Evolutionary conservation across 2,797 vertebrate genomes (phyloP).

Genomic region (Meda fulgida): DNA sequence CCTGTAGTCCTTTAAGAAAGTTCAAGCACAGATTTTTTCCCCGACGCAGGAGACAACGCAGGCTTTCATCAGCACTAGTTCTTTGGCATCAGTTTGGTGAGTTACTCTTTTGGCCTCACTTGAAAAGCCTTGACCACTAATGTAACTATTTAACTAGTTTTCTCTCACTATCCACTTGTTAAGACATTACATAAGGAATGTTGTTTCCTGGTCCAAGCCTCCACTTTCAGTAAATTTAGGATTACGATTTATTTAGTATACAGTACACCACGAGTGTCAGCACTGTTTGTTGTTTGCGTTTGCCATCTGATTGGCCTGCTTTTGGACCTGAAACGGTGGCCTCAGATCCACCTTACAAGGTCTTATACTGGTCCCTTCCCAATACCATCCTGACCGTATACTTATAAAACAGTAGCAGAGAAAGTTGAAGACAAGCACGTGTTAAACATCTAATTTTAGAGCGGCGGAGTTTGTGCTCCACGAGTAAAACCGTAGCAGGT

Average conservation of each 20-base stretch:
- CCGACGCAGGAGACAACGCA: too few species aligned
- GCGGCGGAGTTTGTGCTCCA: not conserved
- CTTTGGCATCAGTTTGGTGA: too few species aligned
- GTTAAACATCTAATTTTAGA: not conserved
- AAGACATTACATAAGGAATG: not conserved
- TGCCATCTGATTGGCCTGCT: not conserved
- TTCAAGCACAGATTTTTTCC: too few species aligned
- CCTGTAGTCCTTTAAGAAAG: too few species aligned
- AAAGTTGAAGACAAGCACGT: not conserved
- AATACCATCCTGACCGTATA: not conserved
- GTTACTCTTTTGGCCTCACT: not conserved
- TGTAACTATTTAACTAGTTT: not conserved
- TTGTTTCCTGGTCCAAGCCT: not conserved
- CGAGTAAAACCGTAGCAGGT: not conserved
- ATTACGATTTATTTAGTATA: not conserved
- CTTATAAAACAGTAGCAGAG: not conserved
- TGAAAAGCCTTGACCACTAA: conserved; percentile 1
- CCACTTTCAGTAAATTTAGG: not conserved
- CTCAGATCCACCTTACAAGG: not conserved
- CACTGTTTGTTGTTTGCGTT: not conserved
- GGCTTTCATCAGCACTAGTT: too few species aligned
- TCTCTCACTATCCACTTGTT: not conserved
- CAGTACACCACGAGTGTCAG: not conserved
- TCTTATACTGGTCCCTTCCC: not conserved
- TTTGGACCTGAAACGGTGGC: not conserved